phyloP scores from a whole-genome alignment of 92 coral and sea anemone genomes.

The Zoanthus gigantus region DNA sequence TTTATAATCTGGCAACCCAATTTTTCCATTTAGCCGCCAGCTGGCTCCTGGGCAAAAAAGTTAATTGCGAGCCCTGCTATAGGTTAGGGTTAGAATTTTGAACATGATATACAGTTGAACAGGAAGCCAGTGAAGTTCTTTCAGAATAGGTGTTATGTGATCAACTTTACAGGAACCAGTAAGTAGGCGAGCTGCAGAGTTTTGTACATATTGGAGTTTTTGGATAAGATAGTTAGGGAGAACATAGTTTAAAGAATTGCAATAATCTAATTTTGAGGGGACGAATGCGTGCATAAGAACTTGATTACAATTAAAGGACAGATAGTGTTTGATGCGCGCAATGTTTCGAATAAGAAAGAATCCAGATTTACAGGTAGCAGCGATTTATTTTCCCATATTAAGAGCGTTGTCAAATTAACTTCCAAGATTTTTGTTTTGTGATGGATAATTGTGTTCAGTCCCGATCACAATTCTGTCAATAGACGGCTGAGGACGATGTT shows the following conservation, averaged over 20 bases:
- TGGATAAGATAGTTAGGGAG: constrained; percentile 26
- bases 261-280: constrained; percentile 2
- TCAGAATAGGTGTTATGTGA: constrained; percentile 37
- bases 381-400: too few relatives aligned
- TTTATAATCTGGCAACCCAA: too few relatives aligned
- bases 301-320: not conserved
- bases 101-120: constrained; percentile 4
- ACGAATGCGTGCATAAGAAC: constrained; percentile 40
- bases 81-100: constrained; percentile 21
- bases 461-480: not conserved
- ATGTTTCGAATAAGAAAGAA: not conserved
- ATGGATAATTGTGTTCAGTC: constrained; percentile 8
- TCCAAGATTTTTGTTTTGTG: not conserved
- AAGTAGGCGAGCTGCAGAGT: constrained; percentile 35
- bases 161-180: constrained; percentile 17
- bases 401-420: too few relatives aligned
- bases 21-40: too few relatives aligned
- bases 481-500: constrained; percentile 31
- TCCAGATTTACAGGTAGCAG: too few relatives aligned
- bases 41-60: too few relatives aligned
- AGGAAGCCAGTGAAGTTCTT: constrained; percentile 39
- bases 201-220: constrained; percentile 41
- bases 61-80: not conserved
- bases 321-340: constrained; percentile 16
- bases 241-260: constrained; percentile 19